A percentile compares a stretch with the other conserved stretches of the same genome.
Evolutionary conservation across 2,113 vertebrate species (phyloP).

Genomic region (Barbus barbus): DNA sequence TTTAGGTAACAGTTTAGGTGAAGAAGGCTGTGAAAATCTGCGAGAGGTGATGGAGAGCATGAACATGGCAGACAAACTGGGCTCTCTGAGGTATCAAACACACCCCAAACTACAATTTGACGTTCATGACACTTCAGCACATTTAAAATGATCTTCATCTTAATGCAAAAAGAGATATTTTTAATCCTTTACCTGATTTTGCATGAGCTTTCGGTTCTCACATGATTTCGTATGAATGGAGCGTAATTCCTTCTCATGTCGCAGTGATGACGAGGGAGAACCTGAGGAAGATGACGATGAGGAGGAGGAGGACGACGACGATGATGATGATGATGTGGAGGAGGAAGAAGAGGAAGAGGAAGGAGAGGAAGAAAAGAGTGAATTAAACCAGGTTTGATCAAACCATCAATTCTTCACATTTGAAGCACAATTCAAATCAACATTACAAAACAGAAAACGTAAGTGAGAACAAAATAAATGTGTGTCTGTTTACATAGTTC

Average conservation of each 20-base stretch:
- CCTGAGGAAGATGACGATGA: slow-evolving; percentile 69
- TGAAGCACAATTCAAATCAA: not conserved
- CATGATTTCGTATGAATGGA: not conserved
- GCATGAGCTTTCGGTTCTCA: not conserved
- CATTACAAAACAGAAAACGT: too few species aligned
- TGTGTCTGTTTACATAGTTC: slow-evolving; percentile 58
- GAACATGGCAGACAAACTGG: slow-evolving; percentile 82
- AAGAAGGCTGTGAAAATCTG: slow-evolving; percentile 87
- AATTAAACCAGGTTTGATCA: slow-evolving; percentile 59
- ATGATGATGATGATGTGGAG: slow-evolving; percentile 7
- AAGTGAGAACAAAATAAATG: not conserved
- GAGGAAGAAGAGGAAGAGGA: slow-evolving; percentile 48
- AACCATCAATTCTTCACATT: not conserved
- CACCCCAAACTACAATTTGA: not conserved
- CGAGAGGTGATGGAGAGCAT: slow-evolving; percentile 82
- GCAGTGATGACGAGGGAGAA: slow-evolving; percentile 77
- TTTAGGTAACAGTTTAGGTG: slow-evolving; percentile 88
- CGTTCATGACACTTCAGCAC: not conserved
- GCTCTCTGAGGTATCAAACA: slow-evolving; percentile 81
- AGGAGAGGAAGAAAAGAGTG: slow-evolving; percentile 58
- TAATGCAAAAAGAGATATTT: not conserved
- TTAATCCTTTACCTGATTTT: not conserved
- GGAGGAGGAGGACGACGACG: not conserved
- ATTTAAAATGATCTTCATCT: not conserved
- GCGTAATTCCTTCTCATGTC: not conserved